Evolutionary conservation across 2,113 vertebrate species (phyloP), one percentile per base, ranked within the genome.

Genomic region (Gasterosteus nipponicus): DNA sequence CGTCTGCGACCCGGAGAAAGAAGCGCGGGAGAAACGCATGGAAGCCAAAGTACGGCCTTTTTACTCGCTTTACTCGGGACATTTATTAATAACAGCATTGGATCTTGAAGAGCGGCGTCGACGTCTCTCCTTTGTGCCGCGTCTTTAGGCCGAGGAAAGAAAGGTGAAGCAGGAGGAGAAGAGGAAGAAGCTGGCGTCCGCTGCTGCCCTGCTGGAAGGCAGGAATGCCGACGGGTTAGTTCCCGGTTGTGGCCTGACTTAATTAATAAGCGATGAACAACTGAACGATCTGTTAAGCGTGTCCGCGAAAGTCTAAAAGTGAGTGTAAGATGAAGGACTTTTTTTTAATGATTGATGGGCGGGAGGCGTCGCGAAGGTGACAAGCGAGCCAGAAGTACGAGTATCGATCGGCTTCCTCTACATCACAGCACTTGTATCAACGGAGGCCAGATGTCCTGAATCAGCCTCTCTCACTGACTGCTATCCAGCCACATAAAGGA

Each of bases 161-260:
- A 96, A 95, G 76, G 90, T 90, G 47, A 96, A 94, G 88, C 93
- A 94, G 82, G 96, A 96, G 82, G 96, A 97, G 86, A 97, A 94
- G 87, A 95, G 91, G 72, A 98, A 91, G 93, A 96, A 94, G 84
- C 90, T 96, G 15, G 80, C 92, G 8, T 94, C 96, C 41, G 86
- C 96, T 18, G 95, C 96, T 38, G 91, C 95, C 61, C 87, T 96
- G 70, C 88, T 99, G 86, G 84, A 91, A 73, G 94, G 94, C 77
- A 96, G 91, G 89, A 95, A 99, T 10, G 97, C 96, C 5, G 98
- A 99, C 73, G 98, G 98, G 97, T 99, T 42, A 87, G 95, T 38
- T 38, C 33, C 33, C 33, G 33, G 33, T 33, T 33, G 33, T 33
- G 33, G 33, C 33, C 33, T 33, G 33, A 5, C 0, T 33, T 26